These are phyloP conservation scores for Griposia aprilina DNA, from an alignment of 2,888 invertebrate species.

Conservation along the genomic window DNA sequence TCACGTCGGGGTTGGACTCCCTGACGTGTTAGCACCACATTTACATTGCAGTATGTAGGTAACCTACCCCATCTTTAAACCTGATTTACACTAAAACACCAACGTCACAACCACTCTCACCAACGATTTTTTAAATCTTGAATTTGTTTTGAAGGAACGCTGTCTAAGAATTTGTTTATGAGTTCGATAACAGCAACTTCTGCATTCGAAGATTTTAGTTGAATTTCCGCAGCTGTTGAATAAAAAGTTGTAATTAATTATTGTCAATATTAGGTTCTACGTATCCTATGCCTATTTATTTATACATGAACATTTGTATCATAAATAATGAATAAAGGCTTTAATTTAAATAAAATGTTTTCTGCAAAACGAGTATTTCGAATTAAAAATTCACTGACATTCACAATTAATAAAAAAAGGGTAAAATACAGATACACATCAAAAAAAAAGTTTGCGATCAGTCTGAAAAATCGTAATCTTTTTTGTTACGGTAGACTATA, in stretches of 20 bases:
- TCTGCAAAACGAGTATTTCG: not conserved
- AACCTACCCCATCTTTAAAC: not conserved
- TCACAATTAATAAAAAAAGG: not conserved
- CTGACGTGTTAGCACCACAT: too few species aligned
- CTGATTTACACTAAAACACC: not conserved
- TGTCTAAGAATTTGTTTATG: constrained; percentile 93
- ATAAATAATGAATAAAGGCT: not conserved
- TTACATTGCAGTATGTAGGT: not conserved
- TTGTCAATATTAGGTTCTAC: not conserved
- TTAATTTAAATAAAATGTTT: not conserved
- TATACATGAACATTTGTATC: not conserved
- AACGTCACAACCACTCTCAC: constrained; percentile 72
- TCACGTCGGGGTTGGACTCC: too few species aligned
- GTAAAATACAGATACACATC: not conserved
- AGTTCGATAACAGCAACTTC: constrained; percentile 95
- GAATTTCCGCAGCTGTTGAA: constrained; percentile 81
- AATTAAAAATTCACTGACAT: not conserved
- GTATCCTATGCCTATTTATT: not conserved
- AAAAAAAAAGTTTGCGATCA: too few species aligned
- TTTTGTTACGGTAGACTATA: too few species aligned
- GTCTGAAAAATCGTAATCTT: too few species aligned
- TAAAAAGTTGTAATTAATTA: not conserved
- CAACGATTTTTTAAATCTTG: constrained; percentile 91
- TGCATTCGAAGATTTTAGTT: constrained; percentile 89
- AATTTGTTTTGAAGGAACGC: constrained; percentile 90